A percentile compares a stretch with the other conserved stretches of the same genome.
phyloP scores from a whole-genome alignment of 2,113 vertebrate genomes.

The Dromiciops gliroides region DNA sequence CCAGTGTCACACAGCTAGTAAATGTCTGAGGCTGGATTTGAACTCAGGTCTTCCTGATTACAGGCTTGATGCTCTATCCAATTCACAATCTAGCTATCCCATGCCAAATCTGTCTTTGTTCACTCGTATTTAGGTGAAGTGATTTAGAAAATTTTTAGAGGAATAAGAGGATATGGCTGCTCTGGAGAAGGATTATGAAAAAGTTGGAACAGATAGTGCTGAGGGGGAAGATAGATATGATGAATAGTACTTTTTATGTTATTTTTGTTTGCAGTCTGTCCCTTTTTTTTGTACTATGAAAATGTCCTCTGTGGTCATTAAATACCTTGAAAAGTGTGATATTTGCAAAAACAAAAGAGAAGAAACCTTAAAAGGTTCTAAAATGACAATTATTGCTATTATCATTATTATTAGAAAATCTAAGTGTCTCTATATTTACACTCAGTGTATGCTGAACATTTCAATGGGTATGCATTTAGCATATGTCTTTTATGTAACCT shows the following conservation, averaged over 20 bases:
- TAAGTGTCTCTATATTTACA: neutral
- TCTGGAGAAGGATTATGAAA: neutral
- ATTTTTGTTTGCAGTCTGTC: too few species aligned
- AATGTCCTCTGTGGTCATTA: too few species aligned
- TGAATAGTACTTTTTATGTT: too few species aligned
- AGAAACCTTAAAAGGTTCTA: too few species aligned
- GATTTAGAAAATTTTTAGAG: neutral
- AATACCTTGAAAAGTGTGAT: too few species aligned
- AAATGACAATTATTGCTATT: neutral
- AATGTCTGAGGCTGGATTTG: neutral
- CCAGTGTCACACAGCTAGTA: neutral
- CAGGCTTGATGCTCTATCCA: neutral
- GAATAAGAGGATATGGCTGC: neutral
- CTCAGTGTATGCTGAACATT: neutral
- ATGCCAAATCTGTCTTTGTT: neutral
- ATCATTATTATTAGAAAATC: neutral
- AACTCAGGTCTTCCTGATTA: neutral
- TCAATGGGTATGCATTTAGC: neutral
- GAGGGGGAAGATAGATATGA: too few species aligned
- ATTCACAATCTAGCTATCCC: neutral
- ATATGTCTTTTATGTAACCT: neutral
- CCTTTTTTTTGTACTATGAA: too few species aligned
- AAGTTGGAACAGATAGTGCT: too few species aligned
- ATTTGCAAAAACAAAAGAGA: too few species aligned
- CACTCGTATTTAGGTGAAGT: neutral